These are phyloP conservation scores for Periophthalmus magnuspinnatus DNA, from an alignment of 2,797 vertebrate genomes.

Conservation along the genomic window DNA sequence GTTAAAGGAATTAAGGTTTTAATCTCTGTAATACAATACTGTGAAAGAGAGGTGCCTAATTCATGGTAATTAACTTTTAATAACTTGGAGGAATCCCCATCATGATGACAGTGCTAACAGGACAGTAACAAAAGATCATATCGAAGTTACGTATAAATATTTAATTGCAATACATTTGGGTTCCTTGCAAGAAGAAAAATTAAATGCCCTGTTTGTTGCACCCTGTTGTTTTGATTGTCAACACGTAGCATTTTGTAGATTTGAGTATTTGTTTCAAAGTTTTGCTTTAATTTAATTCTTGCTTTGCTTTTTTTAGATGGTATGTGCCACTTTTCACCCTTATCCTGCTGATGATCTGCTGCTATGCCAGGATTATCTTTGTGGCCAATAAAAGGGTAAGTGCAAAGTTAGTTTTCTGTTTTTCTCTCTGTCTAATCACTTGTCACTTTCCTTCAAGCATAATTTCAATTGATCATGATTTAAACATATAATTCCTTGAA, in stretches of 20 bases:
- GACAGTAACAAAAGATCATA: neutral
- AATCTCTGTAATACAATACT: neutral
- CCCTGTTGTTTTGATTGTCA: neutral
- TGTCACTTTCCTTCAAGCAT: neutral
- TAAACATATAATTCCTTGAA: neutral
- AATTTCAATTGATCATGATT: neutral
- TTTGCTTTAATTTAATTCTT: neutral
- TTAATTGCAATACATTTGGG: neutral
- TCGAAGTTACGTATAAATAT: neutral
- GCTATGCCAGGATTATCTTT: constrained; percentile 83
- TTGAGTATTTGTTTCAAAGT: neutral
- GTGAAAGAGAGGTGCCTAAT: neutral
- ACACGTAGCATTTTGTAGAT: neutral
- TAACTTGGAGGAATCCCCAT: neutral
- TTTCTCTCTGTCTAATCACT: neutral
- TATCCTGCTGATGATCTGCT: constrained; percentile 85
- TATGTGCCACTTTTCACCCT: constrained; percentile 82
- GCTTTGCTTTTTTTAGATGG: constrained; percentile 68
- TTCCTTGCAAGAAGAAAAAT: neutral
- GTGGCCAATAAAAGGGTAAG: constrained; percentile 81
- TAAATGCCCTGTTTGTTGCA: neutral
- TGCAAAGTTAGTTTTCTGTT: constrained; percentile 14
- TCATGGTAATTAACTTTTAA: neutral
- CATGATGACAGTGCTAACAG: neutral
- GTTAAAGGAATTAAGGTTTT: neutral